Conservation (phyloP, 1,140 invertebrate genomes). For the Pachyrhynchus sulphureomaculatus region DNA sequence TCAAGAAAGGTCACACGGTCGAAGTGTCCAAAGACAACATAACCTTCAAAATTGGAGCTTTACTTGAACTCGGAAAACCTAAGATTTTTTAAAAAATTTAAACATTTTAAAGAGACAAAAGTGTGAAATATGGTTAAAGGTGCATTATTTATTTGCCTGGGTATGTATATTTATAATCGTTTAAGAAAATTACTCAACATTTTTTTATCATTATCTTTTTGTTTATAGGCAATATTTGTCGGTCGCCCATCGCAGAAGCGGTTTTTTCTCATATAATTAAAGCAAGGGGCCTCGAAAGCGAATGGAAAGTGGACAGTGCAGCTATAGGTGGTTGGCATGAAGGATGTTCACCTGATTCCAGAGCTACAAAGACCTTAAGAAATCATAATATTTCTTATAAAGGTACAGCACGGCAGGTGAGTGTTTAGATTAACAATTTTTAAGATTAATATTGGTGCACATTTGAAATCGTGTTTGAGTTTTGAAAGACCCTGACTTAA, state of each 20-base stretch:
- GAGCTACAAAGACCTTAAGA: constrained; percentile 71
- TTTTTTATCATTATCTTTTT: constrained; percentile 17
- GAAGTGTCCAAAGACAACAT: too few species aligned
- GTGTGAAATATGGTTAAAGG: constrained; percentile 40
- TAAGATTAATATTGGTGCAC: not conserved
- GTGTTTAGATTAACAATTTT: not conserved
- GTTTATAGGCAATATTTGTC: constrained; percentile 84
- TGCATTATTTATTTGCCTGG: constrained; percentile 59
- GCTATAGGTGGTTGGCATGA: constrained; percentile 83
- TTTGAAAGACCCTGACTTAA: too few species aligned
- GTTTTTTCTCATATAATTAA: constrained; percentile 72
- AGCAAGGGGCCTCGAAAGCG: constrained; percentile 50
- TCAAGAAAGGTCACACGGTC: too few species aligned
- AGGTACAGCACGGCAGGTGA: constrained; percentile 76
- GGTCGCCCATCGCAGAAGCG: constrained; percentile 93
- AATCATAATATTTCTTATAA: constrained; percentile 70
- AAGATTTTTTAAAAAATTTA: too few species aligned
- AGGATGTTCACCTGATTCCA: constrained; percentile 75
- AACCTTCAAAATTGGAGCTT: too few species aligned
- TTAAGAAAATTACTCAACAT: constrained; percentile 17
- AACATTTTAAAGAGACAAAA: not conserved
- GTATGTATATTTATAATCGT: constrained; percentile 42
- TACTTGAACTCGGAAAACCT: too few species aligned
- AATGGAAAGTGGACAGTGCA: constrained; percentile 86
- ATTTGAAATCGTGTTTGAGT: too few species aligned